Base-by-base conservation (phyloP, 2,113 vertebrate genomes). In the Macrotus californicus region DNA sequence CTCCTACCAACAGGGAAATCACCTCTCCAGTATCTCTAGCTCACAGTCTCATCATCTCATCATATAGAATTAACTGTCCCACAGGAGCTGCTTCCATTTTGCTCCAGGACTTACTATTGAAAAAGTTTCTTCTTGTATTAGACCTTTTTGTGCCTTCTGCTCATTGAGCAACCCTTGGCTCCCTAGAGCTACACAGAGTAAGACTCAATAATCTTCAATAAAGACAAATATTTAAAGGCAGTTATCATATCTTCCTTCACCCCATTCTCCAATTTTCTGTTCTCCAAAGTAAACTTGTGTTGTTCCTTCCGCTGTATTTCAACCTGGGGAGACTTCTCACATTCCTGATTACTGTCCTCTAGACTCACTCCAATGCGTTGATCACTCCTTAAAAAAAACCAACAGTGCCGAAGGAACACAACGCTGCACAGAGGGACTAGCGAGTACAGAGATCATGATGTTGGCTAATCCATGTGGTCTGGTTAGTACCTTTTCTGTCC, bases 321-420 rank as follows among this genome's bases (percentile, higher is more conserved):
- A 59, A 52, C 34, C 18, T 26, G 19, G 15, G 24, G 11, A 85
- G 41, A 64, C 13, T 22, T 12, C 36, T 80, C 50, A 59, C 15
- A 18, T 50, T 56, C 41, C 18, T 48, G 18, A 31, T 52, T 26
- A 41, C 12, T 76, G 5, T 56, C 5, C n/a, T 43, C 6, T 48
- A n/a, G 22, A 48, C 16, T 90, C 0, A 26, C 2, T 2, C 31
- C 24, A 43, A 4, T 4, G 4, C 82, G 4, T 12, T 3, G 22
- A 5, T 36, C 22, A 29, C 1, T 18, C 36, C 52, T 69, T 92
- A 50, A 31, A 89, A 56, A 39, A 89, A 56, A 39, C 3, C 8
- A 3, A 1, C 36, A 4, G 9, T 39, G 36, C 8, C 12, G 36
- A 41, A 52, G 9, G 5, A 82, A 36, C 34, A 59, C 3, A 39